Evolutionary conservation across 2,888 invertebrate species (phyloP), one percentile per base, ranked within the genome.

Genomic region (Ormyrus pomaceus): DNA sequence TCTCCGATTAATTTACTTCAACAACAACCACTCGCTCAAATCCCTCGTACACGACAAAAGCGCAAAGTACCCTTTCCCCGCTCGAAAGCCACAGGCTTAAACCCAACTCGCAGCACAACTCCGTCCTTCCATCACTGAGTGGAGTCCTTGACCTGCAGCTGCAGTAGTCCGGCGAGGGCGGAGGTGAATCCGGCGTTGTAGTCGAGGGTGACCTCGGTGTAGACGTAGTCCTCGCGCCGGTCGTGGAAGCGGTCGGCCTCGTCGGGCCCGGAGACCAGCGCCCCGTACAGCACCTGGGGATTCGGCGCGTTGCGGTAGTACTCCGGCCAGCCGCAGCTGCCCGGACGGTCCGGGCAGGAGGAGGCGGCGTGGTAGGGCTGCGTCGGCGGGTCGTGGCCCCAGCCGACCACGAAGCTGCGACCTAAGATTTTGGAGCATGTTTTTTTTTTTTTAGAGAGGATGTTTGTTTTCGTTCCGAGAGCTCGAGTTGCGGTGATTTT

Each of bases 161-260:
- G 90, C n/a, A 91, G 85, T 5, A 93, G 85, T 10, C 91, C 93
- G 0, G 92, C 93, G 1, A 93, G 86, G 0, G 91, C 91, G 10
- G 92, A 91, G 82, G 93, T 93, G 85, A 93, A 93, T 0, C 93
- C 93, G 6, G 92, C 93, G 85, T 93, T 93, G 86, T 92, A 93
- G 83, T 93, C 92, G 19, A 92, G 86, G 9, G 92, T 92, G 0
- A 93, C 93, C 85, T 93, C 93, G 72, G 92, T 93, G 84, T 92
- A 92, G 11, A 92, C 88, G 86, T 91, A 93, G 82, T 93, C 93
- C 78, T 92, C 91, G 66, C 93, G 89, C 48, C 87, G 87, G 84
- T 93, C 93, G 69, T 89, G 89, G 86, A 92, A 93, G 72, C 89
- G 86, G 83, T 93, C 93, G 61, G 91, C 91, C 80, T 90, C 90